phyloP scores from a whole-genome alignment of 2,113 vertebrate species.

The Sander vitreus region DNA sequence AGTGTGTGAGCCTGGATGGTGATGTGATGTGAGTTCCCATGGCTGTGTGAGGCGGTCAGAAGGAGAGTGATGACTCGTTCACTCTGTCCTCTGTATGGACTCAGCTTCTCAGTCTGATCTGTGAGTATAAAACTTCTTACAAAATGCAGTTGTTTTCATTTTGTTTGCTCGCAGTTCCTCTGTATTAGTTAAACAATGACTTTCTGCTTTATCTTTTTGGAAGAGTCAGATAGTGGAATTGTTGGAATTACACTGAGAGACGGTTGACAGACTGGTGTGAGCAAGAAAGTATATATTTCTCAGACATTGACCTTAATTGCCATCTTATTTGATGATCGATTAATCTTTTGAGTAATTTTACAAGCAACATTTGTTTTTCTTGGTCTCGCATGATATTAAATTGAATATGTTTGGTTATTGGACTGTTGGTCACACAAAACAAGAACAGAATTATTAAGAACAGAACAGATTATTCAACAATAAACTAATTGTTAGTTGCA shows the following conservation, averaged over 20 bases:
- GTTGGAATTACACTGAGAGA: background rate
- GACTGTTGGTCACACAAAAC: background rate
- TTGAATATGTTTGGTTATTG: background rate
- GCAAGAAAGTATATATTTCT: background rate
- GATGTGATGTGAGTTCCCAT: constrained; percentile 78
- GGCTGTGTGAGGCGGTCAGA: constrained; percentile 68
- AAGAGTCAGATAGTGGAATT: background rate
- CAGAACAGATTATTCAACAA: too few relatives aligned
- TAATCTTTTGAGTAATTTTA: background rate
- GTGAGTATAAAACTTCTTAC: constrained; percentile 54
- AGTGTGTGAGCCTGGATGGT: constrained; percentile 44
- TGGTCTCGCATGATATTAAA: background rate
- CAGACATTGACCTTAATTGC: background rate
- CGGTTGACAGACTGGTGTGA: background rate
- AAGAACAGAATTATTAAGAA: too few relatives aligned
- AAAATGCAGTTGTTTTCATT: background rate
- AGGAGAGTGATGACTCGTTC: constrained; percentile 55
- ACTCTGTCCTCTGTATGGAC: constrained; percentile 28
- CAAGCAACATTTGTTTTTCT: background rate
- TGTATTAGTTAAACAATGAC: background rate
- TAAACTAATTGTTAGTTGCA: background rate
- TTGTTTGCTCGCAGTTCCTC: too few relatives aligned
- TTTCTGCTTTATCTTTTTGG: background rate
- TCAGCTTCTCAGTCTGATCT: constrained; percentile 21
- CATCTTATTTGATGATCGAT: background rate